Evolutionary conservation across 1,140 invertebrate genomes (phyloP), one percentile per base, ranked within the genome.

Genomic region (Trachymyrmex cornetzi): DNA sequence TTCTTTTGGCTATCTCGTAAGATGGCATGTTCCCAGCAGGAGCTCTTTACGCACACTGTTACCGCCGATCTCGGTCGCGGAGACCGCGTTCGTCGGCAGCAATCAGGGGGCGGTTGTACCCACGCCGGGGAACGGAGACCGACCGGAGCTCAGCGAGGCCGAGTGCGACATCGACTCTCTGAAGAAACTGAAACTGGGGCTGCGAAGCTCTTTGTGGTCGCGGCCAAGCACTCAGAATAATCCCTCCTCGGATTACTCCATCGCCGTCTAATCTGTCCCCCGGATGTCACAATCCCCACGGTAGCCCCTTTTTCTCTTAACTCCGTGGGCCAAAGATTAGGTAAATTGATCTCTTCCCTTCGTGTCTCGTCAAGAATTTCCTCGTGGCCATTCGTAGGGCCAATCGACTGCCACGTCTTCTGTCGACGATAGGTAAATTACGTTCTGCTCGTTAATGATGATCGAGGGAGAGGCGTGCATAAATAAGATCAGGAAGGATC

Each of bases 111-210:
- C 86, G 74, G 90, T 88, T 16, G 87, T 88, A 79, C 75, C 90
- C 34, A 75, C 71, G 81, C 87, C 89, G 53, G 87, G 90, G 53
- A 91, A 89, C 71, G 89, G 92, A 69, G 96, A 95, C 89, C 95
- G 95, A 88, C 95, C 95, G 74, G 97, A 97, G 92, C 93, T 97
- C 71, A 96, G 96, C 90, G 97, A 97, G 91, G 96, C 97, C 50
- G 97, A 97, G 93, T 97, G 97, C 94, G 97, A 97, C 95, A 97
- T 97, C 93, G 97, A 97, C 90, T 97, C 97, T n/a, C 92, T 97
- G 74, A 97, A 97, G 92, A 97, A 97, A 93, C 94, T 97, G 55
- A 97, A 97, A 94, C 94, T 97, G 59, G 97, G 97, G 6, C 94
- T 97, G 88, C 95, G 97, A 71, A 97, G 97, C 50, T 97, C 97